phyloP scores from a whole-genome alignment of 2,888 invertebrate genomes.

The Diploptera punctata region DNA sequence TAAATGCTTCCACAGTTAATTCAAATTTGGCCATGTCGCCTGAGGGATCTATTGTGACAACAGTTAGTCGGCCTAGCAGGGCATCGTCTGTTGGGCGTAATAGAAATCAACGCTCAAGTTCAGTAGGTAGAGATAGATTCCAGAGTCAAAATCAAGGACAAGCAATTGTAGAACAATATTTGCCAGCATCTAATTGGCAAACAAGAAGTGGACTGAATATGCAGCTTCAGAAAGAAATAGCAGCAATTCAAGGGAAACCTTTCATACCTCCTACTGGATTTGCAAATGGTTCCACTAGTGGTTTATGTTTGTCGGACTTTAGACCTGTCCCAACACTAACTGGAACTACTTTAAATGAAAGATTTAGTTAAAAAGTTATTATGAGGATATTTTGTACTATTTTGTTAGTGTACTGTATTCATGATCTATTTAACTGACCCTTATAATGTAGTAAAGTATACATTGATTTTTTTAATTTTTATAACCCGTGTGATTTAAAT shows the following conservation, averaged over 20 bases:
- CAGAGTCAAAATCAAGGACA: neutral
- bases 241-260: conserved; percentile 11
- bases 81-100: neutral
- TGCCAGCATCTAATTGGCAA: neutral
- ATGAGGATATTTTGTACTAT: too few species aligned
- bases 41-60: conserved; percentile 10
- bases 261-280: neutral
- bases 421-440: too few species aligned
- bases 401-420: too few species aligned
- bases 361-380: neutral
- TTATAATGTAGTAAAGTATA: too few species aligned
- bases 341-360: neutral
- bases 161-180: neutral
- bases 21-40: neutral
- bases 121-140: neutral
- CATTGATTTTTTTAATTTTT: too few species aligned
- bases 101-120: neutral
- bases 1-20: neutral
- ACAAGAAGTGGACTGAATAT: neutral
- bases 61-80: neutral
- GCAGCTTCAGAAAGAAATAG: conserved; percentile 5
- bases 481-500: too few species aligned
- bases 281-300: neutral
- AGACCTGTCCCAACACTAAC: conserved; percentile 2
- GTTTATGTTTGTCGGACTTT: neutral